Percentiles rank a stretch among this genome's conserved stretches.
Evolutionary conservation across 2,888 invertebrate genomes (phyloP).

Genomic region (Meandrusa payeni): DNA sequence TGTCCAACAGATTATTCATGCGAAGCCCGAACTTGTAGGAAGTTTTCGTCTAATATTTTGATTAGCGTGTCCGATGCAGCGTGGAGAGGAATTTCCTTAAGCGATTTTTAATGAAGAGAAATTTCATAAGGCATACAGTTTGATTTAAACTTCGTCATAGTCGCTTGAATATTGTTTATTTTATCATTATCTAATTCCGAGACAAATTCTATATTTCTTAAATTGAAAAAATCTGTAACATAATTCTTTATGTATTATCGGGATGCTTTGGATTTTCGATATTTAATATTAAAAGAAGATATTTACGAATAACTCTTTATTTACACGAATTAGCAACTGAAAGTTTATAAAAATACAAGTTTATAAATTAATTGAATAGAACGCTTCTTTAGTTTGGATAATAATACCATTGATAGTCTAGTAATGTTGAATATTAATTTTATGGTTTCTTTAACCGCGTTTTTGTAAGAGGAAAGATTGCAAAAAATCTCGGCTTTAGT

Average conservation of each 20-base stretch:
- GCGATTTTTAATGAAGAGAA: slow-evolving; percentile 24
- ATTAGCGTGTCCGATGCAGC: slow-evolving; percentile 49
- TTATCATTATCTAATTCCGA: too few relatives aligned
- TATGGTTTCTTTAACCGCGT: slow-evolving; percentile 12
- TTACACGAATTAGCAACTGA: too few relatives aligned
- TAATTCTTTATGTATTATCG: too few relatives aligned
- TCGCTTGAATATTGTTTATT: too few relatives aligned
- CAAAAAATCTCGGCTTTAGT: slow-evolving; percentile 17
- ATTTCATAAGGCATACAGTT: neutral
- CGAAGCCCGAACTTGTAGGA: slow-evolving; percentile 50
- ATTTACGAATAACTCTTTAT: too few relatives aligned
- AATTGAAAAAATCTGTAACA: too few relatives aligned
- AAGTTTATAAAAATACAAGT: too few relatives aligned
- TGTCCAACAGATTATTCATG: slow-evolving; percentile 72
- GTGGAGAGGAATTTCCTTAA: slow-evolving; percentile 17
- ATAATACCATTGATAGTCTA: slow-evolving; percentile 5
- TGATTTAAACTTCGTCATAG: too few relatives aligned
- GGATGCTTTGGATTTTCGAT: too few relatives aligned
- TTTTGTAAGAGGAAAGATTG: slow-evolving; percentile 13
- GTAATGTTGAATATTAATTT: slow-evolving; percentile 6
- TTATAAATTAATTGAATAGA: slow-evolving; percentile 3
- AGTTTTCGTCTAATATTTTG: slow-evolving; percentile 53
- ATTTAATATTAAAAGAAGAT: too few relatives aligned
- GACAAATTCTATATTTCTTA: too few relatives aligned
- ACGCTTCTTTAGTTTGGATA: neutral